These are phyloP conservation scores for Loriculus beryllinus DNA, from an alignment of 2,797 vertebrate species.

Conservation along the genomic window DNA sequence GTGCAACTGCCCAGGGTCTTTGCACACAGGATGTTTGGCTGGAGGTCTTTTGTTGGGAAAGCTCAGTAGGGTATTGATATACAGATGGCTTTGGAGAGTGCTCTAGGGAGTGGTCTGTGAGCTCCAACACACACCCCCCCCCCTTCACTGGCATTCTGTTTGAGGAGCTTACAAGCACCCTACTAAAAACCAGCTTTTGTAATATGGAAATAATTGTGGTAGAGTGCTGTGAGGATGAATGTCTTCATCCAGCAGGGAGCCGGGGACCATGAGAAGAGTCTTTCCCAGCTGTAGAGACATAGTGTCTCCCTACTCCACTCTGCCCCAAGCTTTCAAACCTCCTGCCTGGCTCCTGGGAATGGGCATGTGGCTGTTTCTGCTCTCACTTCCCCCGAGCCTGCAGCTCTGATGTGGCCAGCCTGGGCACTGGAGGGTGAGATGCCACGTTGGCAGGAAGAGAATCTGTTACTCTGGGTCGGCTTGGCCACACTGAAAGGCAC, in stretches of 20 bases:
- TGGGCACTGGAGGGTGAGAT: neutral
- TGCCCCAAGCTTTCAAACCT: neutral
- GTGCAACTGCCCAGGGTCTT: neutral
- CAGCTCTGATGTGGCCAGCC: neutral
- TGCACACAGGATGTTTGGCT: neutral
- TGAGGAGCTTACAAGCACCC: neutral
- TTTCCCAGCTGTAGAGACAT: neutral
- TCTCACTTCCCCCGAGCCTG: neutral
- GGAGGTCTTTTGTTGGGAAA: neutral
- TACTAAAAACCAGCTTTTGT: constrained; percentile 20
- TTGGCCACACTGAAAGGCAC: neutral
- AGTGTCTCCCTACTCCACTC: neutral
- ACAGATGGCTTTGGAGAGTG: neutral
- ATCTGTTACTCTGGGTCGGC: neutral
- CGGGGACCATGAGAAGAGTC: neutral
- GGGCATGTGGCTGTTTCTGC: neutral
- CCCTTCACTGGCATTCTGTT: neutral
- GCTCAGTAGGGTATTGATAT: neutral
- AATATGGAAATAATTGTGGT: constrained; percentile 12
- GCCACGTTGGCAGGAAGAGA: neutral
- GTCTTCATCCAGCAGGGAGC: constrained; percentile 11
- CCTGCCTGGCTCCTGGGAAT: neutral
- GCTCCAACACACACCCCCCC: neutral
- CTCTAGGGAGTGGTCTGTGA: neutral
- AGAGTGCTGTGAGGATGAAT: neutral